Base-by-base conservation (phyloP, 2,797 vertebrate genomes). In the Tragelaphus eurycerus region DNA sequence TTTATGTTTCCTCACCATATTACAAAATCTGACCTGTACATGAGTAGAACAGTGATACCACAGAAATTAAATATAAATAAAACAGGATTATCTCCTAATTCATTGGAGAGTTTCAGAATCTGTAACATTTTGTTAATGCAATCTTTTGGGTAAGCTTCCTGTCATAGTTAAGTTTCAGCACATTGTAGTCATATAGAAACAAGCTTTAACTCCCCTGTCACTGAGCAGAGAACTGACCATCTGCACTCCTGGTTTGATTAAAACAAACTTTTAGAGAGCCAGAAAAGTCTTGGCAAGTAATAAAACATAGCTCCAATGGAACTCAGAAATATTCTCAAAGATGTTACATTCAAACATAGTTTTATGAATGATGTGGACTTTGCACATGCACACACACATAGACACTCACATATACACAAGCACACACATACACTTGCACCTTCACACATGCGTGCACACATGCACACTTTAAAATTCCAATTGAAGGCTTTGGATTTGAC, bases 161-260 rank as follows among this genome's bases (percentile, higher is more conserved):
- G 29, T 46, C 60, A 67, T 87, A 67, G 43, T 96, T 96, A 89
- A 46, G 71, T 96, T 96, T 97, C 62, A 31, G 78, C 82, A 97
- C 94, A 87, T 85, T 87, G 81, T 57, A 74, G 64, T 82, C 84
- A 94, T 85, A 23, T 46, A 94, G 84, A 97, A 98, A 97, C 86
- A 96, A 97, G 59, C 38, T 64, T 94, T 90, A 48, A 50, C 86
- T 98, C 90, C 62, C 57, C 83, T 95, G 64, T 96, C 95, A 96
- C 84, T 95, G 95, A 89, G 86, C 89, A 97, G 93, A 84, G 84
- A 94, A 87, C 64, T 96, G 96, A 97, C 95, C 96, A 97, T 97
- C 98, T 98, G 97, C 96, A 94, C 89, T 93, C 60, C 34, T 87
- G 38, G 74, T 94, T 67, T 96, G 97, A 98, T 98, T 90, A 96